A percentile compares a stretch with the other conserved stretches of the same genome.
Conservation (phyloP, 53 echinoderm and acorn worm genomes). For the Holothuria scabra region DNA sequence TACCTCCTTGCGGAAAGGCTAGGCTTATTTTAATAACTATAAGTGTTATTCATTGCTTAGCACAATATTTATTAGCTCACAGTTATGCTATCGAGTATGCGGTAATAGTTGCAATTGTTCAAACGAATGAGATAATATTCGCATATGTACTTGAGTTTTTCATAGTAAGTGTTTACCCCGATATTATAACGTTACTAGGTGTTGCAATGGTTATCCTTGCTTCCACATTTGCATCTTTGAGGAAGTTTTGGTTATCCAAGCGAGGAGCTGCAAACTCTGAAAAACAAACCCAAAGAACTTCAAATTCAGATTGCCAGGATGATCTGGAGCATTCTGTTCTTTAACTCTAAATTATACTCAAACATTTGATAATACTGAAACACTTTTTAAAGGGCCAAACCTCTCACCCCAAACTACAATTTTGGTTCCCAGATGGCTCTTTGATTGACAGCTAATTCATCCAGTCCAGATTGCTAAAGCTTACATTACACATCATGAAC, state of each 20-base stretch:
- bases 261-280: too few species aligned
- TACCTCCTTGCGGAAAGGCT: neutral
- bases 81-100: neutral
- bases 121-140: neutral
- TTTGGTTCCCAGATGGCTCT: too few species aligned
- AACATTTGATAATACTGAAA: too few species aligned
- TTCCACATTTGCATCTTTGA: neutral
- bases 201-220: neutral
- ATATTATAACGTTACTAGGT: neutral
- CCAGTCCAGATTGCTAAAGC: too few species aligned
- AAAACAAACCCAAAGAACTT: too few species aligned
- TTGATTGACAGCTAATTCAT: too few species aligned
- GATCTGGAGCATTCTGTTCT: too few species aligned
- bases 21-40: neutral
- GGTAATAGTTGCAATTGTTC: neutral
- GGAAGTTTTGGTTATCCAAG: neutral
- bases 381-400: too few species aligned
- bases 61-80: neutral
- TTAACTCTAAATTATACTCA: too few species aligned
- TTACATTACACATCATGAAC: too few species aligned
- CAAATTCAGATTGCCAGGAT: too few species aligned
- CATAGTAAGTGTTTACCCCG: neutral
- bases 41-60: neutral
- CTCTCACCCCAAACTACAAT: too few species aligned
- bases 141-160: conserved; percentile 2